A percentile compares a stretch with the other conserved stretches of the same genome.
These are phyloP conservation scores for Cerastis rubricosa DNA, from an alignment of 2,888 invertebrate species.

Conservation along the genomic window DNA sequence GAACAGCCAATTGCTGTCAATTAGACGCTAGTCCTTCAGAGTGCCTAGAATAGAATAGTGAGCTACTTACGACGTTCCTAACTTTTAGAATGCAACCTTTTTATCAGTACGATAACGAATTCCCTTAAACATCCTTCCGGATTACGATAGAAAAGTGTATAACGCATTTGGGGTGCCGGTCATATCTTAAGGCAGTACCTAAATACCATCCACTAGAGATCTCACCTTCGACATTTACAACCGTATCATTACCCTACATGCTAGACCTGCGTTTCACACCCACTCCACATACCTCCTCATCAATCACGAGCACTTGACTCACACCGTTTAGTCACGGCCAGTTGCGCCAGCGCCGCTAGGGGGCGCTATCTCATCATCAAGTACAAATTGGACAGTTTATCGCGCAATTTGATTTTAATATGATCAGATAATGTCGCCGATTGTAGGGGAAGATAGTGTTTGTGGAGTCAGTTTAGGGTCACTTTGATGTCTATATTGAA, in stretches of 20 bases:
- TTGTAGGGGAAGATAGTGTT: slow-evolving; percentile 45
- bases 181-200: not conserved
- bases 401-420: slow-evolving; percentile 60
- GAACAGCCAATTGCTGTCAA: too few species aligned
- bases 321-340: slow-evolving; percentile 70
- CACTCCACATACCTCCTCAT: slow-evolving; percentile 38
- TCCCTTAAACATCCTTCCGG: too few species aligned
- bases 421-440: slow-evolving; percentile 52
- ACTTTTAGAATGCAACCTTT: too few species aligned
- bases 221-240: not conserved
- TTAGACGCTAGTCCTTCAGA: not conserved
- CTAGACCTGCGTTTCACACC: slow-evolving; percentile 29
- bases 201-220: not conserved
- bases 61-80: too few species aligned
- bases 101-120: too few species aligned
- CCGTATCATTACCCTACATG: not conserved
- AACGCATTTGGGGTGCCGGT: too few species aligned
- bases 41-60: not conserved
- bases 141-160: too few species aligned
- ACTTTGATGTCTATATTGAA: slow-evolving; percentile 47
- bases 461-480: slow-evolving; percentile 44
- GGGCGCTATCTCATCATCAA: slow-evolving; percentile 65
- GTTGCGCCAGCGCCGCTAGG: slow-evolving; percentile 57
- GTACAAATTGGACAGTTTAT: slow-evolving; percentile 57
- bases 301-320: slow-evolving; percentile 49